Conservation (phyloP, 2,797 vertebrate genomes). For the Pogoniulus pusillus region DNA sequence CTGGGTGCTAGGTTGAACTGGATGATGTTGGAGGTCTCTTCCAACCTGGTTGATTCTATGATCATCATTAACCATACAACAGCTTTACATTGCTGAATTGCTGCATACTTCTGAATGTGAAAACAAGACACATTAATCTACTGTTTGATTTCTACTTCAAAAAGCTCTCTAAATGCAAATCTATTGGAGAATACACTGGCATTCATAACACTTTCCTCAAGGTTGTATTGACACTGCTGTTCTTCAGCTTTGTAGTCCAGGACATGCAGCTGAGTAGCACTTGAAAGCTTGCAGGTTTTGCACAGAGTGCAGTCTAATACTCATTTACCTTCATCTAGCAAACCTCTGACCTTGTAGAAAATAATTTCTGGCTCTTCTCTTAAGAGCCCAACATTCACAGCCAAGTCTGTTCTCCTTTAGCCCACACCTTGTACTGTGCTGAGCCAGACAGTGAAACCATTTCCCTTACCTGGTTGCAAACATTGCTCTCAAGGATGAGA, state of each 20-base stretch:
- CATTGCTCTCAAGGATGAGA: conserved; percentile 98
- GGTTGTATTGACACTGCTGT: conserved; percentile 38
- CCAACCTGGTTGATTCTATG: too few species aligned
- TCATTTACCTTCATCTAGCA: conserved; percentile 26
- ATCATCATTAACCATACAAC: not conserved
- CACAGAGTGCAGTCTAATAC: not conserved
- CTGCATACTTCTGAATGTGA: not conserved
- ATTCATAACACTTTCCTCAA: conserved; percentile 39
- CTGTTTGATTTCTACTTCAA: conserved; percentile 32
- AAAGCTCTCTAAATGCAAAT: conserved; percentile 60
- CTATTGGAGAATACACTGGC: not conserved
- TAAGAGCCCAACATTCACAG: not conserved
- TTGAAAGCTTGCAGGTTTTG: conserved; percentile 27
- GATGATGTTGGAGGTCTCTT: too few species aligned
- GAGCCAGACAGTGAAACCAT: not conserved
- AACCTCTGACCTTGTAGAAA: not conserved
- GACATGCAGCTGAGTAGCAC: not conserved
- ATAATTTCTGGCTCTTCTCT: not conserved
- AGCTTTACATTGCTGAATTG: not conserved
- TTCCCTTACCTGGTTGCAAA: conserved; percentile 92
- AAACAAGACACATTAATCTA: conserved; percentile 32
- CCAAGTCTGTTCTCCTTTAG: not conserved
- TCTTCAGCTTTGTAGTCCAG: conserved; percentile 32
- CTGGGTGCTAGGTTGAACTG: too few species aligned
- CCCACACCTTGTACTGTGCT: not conserved